A percentile compares a stretch with the other conserved stretches of the same genome.
These are phyloP conservation scores for Orthosia gracilis DNA, from an alignment of 2,888 invertebrate species.

Conservation along the genomic window DNA sequence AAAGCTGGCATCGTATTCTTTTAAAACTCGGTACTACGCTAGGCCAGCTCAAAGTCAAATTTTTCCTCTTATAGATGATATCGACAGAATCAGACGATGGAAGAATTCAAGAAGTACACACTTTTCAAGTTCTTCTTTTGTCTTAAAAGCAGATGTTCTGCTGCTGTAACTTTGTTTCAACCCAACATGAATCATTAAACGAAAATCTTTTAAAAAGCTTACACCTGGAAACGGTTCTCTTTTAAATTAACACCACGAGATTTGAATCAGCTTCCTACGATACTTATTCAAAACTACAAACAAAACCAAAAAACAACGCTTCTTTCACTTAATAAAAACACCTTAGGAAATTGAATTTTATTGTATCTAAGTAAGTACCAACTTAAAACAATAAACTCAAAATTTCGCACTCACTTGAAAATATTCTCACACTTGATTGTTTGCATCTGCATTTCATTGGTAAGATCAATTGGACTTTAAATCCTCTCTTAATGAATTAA, in stretches of 20 bases:
- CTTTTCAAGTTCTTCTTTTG: too few relatives aligned
- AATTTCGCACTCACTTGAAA: constrained; percentile 62
- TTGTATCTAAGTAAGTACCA: constrained; percentile 42
- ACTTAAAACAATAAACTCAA: constrained; percentile 48
- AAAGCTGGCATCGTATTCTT: too few relatives aligned
- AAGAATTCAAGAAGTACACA: too few relatives aligned
- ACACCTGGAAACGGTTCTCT: constrained; percentile 18
- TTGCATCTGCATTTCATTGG: constrained; percentile 12
- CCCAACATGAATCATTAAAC: neutral
- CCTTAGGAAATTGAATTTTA: constrained; percentile 58
- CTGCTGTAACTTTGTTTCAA: too few relatives aligned
- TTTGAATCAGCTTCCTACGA: constrained; percentile 30
- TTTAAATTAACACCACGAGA: constrained; percentile 20
- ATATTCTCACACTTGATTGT: constrained; percentile 60
- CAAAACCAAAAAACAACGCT: constrained; percentile 22
- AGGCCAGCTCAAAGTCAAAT: too few relatives aligned
- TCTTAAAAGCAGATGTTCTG: too few relatives aligned
- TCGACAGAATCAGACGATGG: too few relatives aligned
- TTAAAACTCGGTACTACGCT: too few relatives aligned
- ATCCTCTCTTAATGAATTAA: neutral
- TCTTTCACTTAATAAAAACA: constrained; percentile 57
- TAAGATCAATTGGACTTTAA: constrained; percentile 15
- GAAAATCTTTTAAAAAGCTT: neutral
- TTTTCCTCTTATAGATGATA: too few relatives aligned
- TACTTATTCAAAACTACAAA: constrained; percentile 47